Evolutionary conservation across 2,113 vertebrate species (phyloP), one percentile per base, ranked within the genome.

Genomic region (Mobula birostris): DNA sequence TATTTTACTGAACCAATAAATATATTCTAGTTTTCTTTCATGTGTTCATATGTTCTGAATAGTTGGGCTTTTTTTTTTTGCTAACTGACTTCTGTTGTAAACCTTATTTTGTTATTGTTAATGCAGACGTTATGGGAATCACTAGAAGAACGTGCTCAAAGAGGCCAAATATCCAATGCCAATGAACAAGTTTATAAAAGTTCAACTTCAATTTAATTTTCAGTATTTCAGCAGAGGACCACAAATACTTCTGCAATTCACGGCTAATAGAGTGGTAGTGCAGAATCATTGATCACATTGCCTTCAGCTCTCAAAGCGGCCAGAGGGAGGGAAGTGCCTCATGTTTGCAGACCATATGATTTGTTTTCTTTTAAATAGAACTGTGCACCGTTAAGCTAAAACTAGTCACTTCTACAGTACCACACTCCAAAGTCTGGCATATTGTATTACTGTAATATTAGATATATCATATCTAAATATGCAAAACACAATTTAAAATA

Each of bases 161-260:
- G 36, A 8, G 3, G 36, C 32, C 32, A 92, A 92, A 92, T 72
- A 24, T 72, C 68, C 8, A 32, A 48, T 92, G 66, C 7, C 68
- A 92, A 92, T 14, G 21, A 72, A 68, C 8, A 70, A 72, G 90
- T 92, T 92, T 92, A 92, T 92, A 88, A 90, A 90, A 90, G 14
- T 66, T 90, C 61, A 90, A 68, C n/a, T 90, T 66, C 85, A 90
- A 36, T 66, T 66, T 90, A 74, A 93, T 93, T 93, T 93, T 12
- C 85, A 32, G 70, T 9, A 93, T 93, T 74, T 76, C 36, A 24
- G 70, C 66, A 74, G 91, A 70, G 40, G 40, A 12, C 68, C 68
- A 21, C 40, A 68, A 72, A 24, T 27, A 29, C 70, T 74, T 24
- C 21, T 76, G 32, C 24, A 74, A 40, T 27, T 93, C 29, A 19